Evolutionary conservation across 2,888 invertebrate species (phyloP).

Genomic region (Psylliodes chrysocephalus): DNA sequence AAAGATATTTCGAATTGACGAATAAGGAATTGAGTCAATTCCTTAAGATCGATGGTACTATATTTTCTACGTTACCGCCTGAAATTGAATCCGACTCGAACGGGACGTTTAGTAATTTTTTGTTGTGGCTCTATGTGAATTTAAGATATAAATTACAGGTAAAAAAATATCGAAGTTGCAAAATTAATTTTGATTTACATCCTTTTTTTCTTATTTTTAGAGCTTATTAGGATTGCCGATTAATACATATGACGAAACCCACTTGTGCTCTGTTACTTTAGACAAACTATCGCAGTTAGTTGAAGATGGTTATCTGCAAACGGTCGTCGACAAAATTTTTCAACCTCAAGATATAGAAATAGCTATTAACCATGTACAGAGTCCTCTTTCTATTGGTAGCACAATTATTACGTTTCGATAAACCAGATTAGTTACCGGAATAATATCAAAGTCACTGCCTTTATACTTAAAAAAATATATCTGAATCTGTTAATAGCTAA

Average conservation of each 20-base stretch:
- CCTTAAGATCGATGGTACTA: conserved; percentile 50
- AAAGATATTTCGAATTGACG: conserved; percentile 48
- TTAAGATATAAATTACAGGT: conserved; percentile 64
- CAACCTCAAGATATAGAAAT: conserved; percentile 60
- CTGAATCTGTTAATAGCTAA: too few relatives aligned
- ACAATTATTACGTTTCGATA: conserved; percentile 62
- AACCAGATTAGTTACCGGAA: too few relatives aligned
- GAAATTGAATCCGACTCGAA: conserved; percentile 66
- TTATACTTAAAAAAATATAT: not conserved
- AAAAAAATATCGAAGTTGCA: too few relatives aligned
- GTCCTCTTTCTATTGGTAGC: conserved; percentile 60
- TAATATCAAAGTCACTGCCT: too few relatives aligned
- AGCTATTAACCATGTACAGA: conserved; percentile 60
- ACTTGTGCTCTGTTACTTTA: conserved; percentile 58
- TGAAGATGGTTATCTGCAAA: conserved; percentile 68
- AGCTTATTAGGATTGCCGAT: conserved; percentile 58
- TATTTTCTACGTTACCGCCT: conserved; percentile 66
- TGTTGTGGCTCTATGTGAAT: conserved; percentile 65
- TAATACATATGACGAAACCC: conserved; percentile 59
- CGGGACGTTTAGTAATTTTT: conserved; percentile 64
- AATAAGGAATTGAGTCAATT: conserved; percentile 50
- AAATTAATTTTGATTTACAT: too few relatives aligned
- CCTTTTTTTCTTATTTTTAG: conserved; percentile 56
- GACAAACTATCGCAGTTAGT: conserved; percentile 63
- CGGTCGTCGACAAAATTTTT: conserved; percentile 69